These are phyloP conservation scores for Gibbula magus DNA, from an alignment of 2,888 invertebrate genomes.

Conservation along the genomic window DNA sequence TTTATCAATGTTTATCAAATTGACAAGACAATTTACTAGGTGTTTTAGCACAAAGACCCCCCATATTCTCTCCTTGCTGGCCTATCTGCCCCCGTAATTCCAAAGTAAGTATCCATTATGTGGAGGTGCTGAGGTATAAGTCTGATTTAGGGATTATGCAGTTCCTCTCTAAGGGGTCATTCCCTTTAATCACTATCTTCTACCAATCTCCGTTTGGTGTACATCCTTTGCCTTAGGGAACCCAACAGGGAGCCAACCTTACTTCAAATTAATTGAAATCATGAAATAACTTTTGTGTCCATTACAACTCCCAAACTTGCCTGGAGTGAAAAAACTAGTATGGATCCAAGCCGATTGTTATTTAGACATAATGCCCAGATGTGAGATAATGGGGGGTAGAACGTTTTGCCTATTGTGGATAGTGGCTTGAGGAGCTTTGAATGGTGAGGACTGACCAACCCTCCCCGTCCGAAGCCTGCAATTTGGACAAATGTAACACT, in stretches of 20 bases:
- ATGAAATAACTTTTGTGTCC: conserved; percentile 18
- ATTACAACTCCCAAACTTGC: not conserved
- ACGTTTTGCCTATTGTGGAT: not conserved
- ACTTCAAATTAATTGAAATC: conserved; percentile 18
- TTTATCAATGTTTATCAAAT: not conserved
- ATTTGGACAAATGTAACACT: conserved; percentile 5
- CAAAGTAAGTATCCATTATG: not conserved
- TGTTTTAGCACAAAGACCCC: conserved; percentile 11
- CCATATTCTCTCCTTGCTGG: not conserved
- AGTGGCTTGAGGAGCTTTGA: not conserved
- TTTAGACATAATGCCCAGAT: not conserved
- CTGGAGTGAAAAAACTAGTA: not conserved
- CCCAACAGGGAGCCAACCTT: not conserved
- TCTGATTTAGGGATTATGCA: conserved; percentile 9
- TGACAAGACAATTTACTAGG: not conserved
- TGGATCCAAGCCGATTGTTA: not conserved
- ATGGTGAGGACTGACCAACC: not conserved
- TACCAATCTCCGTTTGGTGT: conserved; percentile 12
- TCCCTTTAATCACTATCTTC: conserved; percentile 20
- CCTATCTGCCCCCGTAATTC: not conserved
- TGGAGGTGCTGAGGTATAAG: not conserved
- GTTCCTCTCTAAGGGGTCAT: not conserved
- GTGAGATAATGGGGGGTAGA: conserved; percentile 7
- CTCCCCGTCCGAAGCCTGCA: not conserved
- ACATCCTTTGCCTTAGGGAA: conserved; percentile 18